phyloP scores from a whole-genome alignment of 2,113 vertebrate genomes.

The Pteronura brasiliensis region DNA sequence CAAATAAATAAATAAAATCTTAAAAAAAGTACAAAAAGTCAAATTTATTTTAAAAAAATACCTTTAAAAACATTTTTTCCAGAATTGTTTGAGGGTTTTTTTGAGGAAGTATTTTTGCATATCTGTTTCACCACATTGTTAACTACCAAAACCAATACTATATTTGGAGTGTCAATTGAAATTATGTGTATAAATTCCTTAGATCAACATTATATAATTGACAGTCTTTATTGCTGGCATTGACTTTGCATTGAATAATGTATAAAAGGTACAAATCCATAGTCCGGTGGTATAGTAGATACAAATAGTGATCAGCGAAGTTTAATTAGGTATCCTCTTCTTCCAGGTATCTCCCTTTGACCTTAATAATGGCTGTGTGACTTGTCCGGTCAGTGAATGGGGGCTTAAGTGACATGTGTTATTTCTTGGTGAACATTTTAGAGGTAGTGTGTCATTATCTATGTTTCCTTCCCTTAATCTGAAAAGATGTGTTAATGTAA shows the following conservation, averaged over 20 bases:
- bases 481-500: background rate
- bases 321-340: background rate
- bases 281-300: background rate
- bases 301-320: background rate
- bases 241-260: background rate
- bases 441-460: background rate
- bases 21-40: too few species aligned
- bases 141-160: background rate
- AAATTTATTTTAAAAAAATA: background rate
- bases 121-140: background rate
- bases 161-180: background rate
- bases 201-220: background rate
- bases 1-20: too few species aligned
- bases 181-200: background rate
- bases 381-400: background rate
- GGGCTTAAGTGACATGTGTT: background rate
- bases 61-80: background rate
- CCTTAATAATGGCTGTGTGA: background rate
- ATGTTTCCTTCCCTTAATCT: background rate
- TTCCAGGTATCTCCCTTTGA: background rate
- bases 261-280: background rate
- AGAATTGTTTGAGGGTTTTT: background rate
- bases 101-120: background rate
- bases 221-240: background rate
- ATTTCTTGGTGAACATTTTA: background rate